Evolutionary conservation across 2,113 vertebrate genomes (phyloP).

Genomic region (Sinocyclocheilus maitianheensis): DNA sequence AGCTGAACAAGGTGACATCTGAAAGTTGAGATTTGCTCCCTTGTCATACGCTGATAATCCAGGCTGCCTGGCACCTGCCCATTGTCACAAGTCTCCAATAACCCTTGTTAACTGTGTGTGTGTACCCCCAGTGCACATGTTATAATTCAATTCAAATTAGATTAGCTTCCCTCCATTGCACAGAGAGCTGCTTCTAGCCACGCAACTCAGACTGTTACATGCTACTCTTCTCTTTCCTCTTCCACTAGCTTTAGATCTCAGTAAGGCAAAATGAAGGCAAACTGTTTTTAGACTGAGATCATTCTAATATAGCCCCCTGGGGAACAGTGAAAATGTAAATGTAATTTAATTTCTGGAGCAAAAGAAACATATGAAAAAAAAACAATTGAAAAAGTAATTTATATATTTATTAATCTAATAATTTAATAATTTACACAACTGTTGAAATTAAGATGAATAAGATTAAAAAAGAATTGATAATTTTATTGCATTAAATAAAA

Average conservation of each 20-base stretch:
- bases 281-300: background rate
- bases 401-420: too few relatives aligned
- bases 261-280: background rate
- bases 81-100: slow-evolving; percentile 45
- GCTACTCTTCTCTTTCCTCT: background rate
- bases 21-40: background rate
- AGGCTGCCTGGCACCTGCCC: slow-evolving; percentile 33
- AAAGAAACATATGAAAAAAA: too few relatives aligned
- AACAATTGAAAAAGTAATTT: too few relatives aligned
- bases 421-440: too few relatives aligned
- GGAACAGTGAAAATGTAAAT: background rate
- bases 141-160: slow-evolving; percentile 52
- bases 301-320: background rate
- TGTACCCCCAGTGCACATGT: slow-evolving; percentile 40
- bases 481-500: too few relatives aligned
- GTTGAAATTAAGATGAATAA: too few relatives aligned
- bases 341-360: background rate
- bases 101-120: slow-evolving; percentile 38
- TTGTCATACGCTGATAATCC: slow-evolving; percentile 41
- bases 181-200: background rate
- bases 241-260: background rate
- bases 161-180: slow-evolving; percentile 46
- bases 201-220: background rate
- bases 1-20: slow-evolving; percentile 2
- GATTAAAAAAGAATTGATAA: too few relatives aligned